Evolutionary conservation across 2,113 vertebrate species (phyloP).

Genomic region (Vulpes vulpes): DNA sequence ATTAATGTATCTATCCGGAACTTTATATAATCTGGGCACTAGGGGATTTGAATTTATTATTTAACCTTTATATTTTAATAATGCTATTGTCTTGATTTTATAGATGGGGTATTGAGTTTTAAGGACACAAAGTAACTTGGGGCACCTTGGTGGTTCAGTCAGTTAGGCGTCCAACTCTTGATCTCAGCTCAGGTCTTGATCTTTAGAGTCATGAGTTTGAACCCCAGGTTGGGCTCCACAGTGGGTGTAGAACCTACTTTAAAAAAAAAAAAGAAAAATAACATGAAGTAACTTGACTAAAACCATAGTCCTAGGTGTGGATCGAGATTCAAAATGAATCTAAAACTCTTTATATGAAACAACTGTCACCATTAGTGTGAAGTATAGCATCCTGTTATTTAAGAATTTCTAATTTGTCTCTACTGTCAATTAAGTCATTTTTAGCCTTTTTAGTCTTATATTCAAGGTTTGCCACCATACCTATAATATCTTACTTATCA

Average conservation of each 20-base stretch:
- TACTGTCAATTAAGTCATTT: not conserved
- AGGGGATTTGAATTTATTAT: not conserved
- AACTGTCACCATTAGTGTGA: not conserved
- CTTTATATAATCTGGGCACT: not conserved
- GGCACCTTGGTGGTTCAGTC: not conserved
- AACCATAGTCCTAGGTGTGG: not conserved
- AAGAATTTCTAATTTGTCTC: not conserved
- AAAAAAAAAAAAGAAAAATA: not conserved
- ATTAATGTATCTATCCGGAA: not conserved
- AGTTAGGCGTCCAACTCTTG: not conserved
- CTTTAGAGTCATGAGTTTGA: not conserved
- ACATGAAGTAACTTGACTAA: not conserved
- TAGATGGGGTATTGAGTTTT: not conserved
- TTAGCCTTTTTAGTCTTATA: not conserved
- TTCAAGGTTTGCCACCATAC: not conserved
- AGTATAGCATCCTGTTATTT: not conserved
- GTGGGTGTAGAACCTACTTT: not conserved
- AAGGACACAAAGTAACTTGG: not conserved
- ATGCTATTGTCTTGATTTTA: constrained; percentile 9
- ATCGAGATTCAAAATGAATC: not conserved
- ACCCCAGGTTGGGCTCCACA: not conserved
- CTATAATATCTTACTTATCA: not conserved
- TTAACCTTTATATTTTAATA: not conserved
- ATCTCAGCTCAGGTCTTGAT: not conserved
- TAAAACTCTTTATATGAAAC: not conserved